Evolutionary conservation across 2,888 invertebrate genomes (phyloP), one percentile per base, ranked within the genome.

Genomic region (Drosophila recens): DNA sequence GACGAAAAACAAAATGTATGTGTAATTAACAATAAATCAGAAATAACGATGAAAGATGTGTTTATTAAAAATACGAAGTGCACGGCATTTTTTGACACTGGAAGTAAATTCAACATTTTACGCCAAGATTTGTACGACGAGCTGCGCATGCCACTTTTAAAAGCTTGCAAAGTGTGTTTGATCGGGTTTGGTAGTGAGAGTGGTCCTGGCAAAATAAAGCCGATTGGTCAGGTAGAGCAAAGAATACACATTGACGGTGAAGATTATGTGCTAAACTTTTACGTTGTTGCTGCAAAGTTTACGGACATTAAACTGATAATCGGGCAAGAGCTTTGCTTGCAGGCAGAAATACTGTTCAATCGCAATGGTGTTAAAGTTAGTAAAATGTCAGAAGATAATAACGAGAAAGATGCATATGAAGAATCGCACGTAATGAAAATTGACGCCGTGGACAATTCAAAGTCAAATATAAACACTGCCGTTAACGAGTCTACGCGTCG

Each of bases 331-430:
- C 30, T 30, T 30, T 30, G 30, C 30, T 6, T 30, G 6, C 30
- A 30, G 5, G 51, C 43, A 11, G 64, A 65, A 51, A 43, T 57
- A 15, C 38, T n/a, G 8, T 53, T 45, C n/a, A 45, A 45, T 43
- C 33, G 45, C 1, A 13, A 52, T 36, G 52, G 52, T 4, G 20
- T 59, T 3, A 27, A 27, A n/a, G 49, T 59, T 1, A 4, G n/a
- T 8, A 46, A 30, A 30, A 30, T 30, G 30, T 30, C 30, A 6
- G 5, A 30, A 6, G 30, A 30, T 6, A 30, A 30, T 30, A 3
- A 4, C 30, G 33, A 33, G 8, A 8, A 2, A 8, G 8, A 33
- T 2, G 33, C 33, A 38, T 15, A 8, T 36, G 15, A 4, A 11
- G n/a, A 23, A n/a, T 8, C 11, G 11, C 3, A 20, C 10, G 51